Base-by-base conservation (phyloP, 2,797 vertebrate genomes). In the Erithacus rubecula region DNA sequence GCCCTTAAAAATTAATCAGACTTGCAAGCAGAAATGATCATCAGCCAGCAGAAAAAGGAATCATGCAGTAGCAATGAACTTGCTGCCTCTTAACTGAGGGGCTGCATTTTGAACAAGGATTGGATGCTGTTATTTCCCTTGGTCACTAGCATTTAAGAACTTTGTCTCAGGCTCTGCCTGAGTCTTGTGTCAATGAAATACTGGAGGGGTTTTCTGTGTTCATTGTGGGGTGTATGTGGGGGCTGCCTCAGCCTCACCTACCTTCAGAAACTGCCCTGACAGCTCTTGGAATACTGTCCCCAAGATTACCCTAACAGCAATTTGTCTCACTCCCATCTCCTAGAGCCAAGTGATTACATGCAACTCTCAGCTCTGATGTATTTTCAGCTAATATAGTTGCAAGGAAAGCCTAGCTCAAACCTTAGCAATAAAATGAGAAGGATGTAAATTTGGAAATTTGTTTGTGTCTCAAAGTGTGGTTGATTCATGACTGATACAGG, bases 31-130 rank as follows among this genome's bases (percentile, higher is more conserved):
- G 65, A 88, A 90, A 55, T 64, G 67, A 85, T 94, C 87, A 80
- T 72, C 62, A 79, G n/a, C 77, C 51, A 91, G 56, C 77, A 92
- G 87, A 80, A 90, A 72, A 69, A 90, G 41, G 62, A 90, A 60
- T 75, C 27, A 8, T 29, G 26, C 10, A 47, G 49, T 51, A 77
- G 23, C 85, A 93, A 82, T 36, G 84, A 87, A 75, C 53, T 16
- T n/a, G 53, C 39, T 36, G 52, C 72, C 87, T 16, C 22, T 92
- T 92, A 90, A 63, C 52, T 46, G 36, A 71, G 67, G 49, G 52
- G 68, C 37, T n/a, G 34, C 27, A 27, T 88, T 93, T 84, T 55
- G 59, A 79, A 30, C 49, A 65, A 12, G 58, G 58, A 44, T 12
- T 76, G 59, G 39, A 53, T 69, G 44, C 55, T 65, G 41, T 65